phyloP scores from a whole-genome alignment of 2,113 vertebrate species.

The Pseudopodoces humilis region DNA sequence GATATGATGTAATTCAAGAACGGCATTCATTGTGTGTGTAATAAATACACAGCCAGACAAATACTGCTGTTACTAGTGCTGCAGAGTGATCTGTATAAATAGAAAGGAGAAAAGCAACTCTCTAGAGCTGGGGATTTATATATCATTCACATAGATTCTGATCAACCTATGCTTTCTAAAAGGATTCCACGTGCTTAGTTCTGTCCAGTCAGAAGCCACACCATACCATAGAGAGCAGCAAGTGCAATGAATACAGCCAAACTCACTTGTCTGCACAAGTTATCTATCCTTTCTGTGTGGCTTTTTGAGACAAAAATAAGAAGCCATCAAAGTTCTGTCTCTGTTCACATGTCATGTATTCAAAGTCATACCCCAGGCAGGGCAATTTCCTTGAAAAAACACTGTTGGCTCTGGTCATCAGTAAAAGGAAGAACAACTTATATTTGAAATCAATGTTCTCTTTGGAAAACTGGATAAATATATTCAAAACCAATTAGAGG shows the following conservation, averaged over 20 bases:
- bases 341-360: not conserved
- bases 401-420: not conserved
- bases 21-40: not conserved
- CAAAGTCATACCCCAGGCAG: not conserved
- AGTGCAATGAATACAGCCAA: not conserved
- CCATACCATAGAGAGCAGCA: too few species aligned
- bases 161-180: not conserved
- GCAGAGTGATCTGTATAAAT: not conserved
- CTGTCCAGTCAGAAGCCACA: not conserved
- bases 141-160: not conserved
- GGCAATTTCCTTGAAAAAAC: not conserved
- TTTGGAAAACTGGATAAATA: not conserved
- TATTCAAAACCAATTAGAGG: not conserved
- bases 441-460: not conserved
- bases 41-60: not conserved
- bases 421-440: not conserved
- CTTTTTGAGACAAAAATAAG: not conserved
- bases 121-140: not conserved
- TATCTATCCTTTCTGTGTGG: not conserved
- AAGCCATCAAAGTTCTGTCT: not conserved
- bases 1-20: not conserved
- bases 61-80: not conserved
- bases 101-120: not conserved
- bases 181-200: rapidly evolving
- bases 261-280: not conserved